A percentile compares a stretch with the other conserved stretches of the same genome.
Evolutionary conservation across 2,888 invertebrate genomes (phyloP).

Genomic region (Fragum fragum): DNA sequence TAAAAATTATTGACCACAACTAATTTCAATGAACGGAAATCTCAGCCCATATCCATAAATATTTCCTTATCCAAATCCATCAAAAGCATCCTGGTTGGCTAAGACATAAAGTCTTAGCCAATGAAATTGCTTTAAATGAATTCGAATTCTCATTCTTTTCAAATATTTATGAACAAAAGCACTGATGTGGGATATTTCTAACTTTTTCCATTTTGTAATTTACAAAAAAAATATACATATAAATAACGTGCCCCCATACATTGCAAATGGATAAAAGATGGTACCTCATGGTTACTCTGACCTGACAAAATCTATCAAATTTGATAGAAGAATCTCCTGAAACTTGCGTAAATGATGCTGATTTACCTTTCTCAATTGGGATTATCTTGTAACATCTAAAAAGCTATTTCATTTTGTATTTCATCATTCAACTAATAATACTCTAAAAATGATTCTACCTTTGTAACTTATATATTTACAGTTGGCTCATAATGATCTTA

Average conservation of each 20-base stretch:
- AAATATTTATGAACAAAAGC: background rate
- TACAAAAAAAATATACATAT: background rate
- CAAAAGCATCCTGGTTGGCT: too few species aligned
- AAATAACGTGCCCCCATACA: background rate
- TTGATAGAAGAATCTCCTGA: background rate
- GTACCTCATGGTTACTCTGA: background rate
- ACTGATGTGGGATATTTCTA: background rate
- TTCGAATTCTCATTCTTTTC: background rate
- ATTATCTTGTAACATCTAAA: too few species aligned
- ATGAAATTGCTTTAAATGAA: background rate
- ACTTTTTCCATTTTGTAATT: background rate
- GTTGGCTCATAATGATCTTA: too few species aligned
- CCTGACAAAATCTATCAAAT: background rate
- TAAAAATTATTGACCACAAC: background rate
- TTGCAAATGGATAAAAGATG: background rate
- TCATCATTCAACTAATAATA: too few species aligned
- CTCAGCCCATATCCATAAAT: too few species aligned
- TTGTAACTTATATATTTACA: too few species aligned
- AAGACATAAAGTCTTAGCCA: background rate
- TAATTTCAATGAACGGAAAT: too few species aligned
- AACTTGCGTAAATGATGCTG: background rate
- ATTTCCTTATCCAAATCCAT: too few species aligned
- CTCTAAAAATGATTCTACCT: too few species aligned
- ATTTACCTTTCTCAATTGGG: background rate
- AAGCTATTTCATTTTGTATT: too few species aligned